These are phyloP conservation scores for Helleia helle DNA, from an alignment of 2,888 invertebrate species.

Conservation along the genomic window DNA sequence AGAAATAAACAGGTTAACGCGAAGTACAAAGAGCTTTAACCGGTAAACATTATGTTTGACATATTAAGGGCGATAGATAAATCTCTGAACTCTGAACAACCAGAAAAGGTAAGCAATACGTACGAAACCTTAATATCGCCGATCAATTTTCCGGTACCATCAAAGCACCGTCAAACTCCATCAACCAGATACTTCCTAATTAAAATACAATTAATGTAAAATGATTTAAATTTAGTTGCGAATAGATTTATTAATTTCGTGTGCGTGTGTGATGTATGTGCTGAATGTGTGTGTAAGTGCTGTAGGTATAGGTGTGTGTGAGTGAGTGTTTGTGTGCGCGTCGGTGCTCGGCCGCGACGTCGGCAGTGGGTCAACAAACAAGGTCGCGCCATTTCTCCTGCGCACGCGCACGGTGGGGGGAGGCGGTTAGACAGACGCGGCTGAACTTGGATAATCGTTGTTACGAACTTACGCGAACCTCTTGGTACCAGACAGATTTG, in stretches of 20 bases:
- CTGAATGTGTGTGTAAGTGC: neutral
- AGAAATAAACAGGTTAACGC: too few relatives aligned
- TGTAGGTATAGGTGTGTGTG: slow-evolving; percentile 5
- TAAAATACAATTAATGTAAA: neutral
- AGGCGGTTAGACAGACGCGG: slow-evolving; percentile 11
- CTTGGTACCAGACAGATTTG: too few relatives aligned
- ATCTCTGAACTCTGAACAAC: too few relatives aligned
- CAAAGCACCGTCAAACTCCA: too few relatives aligned
- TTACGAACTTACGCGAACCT: too few relatives aligned
- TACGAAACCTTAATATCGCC: too few relatives aligned
- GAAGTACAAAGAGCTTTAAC: too few relatives aligned
- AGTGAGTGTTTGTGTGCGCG: slow-evolving; percentile 26
- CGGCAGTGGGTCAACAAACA: slow-evolving; percentile 69
- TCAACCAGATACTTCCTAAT: too few relatives aligned
- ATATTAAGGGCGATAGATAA: too few relatives aligned
- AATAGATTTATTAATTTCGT: neutral
- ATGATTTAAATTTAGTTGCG: neutral
- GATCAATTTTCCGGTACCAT: too few relatives aligned
- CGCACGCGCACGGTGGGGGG: slow-evolving; percentile 17
- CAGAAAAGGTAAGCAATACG: too few relatives aligned
- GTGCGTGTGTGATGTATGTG: neutral
- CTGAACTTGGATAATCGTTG: slow-evolving; percentile 9
- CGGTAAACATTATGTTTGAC: too few relatives aligned
- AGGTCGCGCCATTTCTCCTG: slow-evolving; percentile 67
- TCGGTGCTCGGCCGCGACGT: slow-evolving; percentile 60